Percentiles rank a stretch among this genome's conserved stretches.
Conservation (phyloP, 2,797 vertebrate genomes). For the Vipera ursinii region DNA sequence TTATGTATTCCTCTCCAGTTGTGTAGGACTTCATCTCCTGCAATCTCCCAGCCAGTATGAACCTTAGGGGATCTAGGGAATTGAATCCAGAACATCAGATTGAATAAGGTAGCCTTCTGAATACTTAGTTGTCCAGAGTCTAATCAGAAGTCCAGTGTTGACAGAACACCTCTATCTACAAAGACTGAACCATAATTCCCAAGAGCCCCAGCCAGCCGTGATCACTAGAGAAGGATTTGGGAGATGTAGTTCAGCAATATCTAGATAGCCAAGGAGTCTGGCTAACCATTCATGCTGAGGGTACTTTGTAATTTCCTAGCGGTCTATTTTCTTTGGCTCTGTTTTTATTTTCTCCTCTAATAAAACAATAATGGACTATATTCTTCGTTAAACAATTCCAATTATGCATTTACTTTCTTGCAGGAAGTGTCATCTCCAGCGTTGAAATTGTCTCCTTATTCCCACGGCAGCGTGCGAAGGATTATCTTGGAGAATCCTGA, state of each 20-base stretch:
- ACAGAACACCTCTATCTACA: neutral
- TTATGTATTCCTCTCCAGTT: neutral
- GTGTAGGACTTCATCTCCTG: neutral
- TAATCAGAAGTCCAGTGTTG: neutral
- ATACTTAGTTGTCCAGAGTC: neutral
- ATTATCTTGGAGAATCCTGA: constrained; percentile 76
- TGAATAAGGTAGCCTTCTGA: neutral
- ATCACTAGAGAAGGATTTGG: neutral
- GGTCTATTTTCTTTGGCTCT: neutral
- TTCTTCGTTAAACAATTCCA: neutral
- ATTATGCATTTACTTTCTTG: neutral
- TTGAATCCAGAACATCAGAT: neutral
- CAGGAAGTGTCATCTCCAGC: constrained; percentile 57
- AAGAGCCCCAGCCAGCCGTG: neutral
- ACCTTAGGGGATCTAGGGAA: neutral
- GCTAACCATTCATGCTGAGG: neutral
- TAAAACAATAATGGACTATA: neutral
- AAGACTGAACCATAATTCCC: neutral
- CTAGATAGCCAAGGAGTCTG: neutral
- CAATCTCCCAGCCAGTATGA: neutral
- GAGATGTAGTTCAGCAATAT: neutral
- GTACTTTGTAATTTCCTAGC: neutral
- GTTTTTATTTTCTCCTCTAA: neutral
- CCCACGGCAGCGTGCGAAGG: constrained; percentile 72
- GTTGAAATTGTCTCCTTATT: constrained; percentile 58